Evolutionary conservation across 2,113 vertebrate species (phyloP).

Genomic region (Coreoperca whiteheadi): DNA sequence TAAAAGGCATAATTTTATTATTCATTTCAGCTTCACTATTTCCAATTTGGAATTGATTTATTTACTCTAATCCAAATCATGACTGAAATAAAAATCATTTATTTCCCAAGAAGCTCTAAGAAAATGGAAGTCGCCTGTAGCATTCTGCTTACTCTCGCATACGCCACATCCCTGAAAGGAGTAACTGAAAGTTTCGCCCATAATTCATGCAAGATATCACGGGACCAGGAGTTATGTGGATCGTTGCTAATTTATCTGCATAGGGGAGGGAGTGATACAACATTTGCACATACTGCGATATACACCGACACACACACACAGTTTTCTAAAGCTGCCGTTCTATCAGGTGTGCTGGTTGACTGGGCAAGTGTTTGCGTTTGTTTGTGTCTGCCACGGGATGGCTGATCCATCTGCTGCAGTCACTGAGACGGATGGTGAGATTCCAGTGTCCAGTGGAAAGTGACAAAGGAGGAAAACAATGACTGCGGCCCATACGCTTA

Average conservation of each 20-base stretch:
- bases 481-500: constrained; percentile 49
- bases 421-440: constrained; percentile 51
- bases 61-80: neutral
- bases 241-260: neutral
- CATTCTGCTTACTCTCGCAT: neutral
- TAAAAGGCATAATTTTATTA: neutral
- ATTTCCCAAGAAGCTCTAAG: neutral
- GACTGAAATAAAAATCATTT: neutral
- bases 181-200: neutral
- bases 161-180: neutral
- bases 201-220: neutral
- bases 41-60: neutral
- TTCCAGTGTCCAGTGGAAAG: constrained; percentile 56
- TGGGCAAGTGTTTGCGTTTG: constrained; percentile 45
- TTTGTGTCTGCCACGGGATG: constrained; percentile 43
- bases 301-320: neutral
- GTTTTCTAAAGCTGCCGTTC: constrained; percentile 2
- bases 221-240: neutral
- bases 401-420: constrained; percentile 66
- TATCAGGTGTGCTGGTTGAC: constrained; percentile 43
- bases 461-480: constrained; percentile 52
- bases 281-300: neutral
- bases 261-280: neutral
- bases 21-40: neutral
- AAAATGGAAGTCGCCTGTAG: neutral